A percentile compares a stretch with the other conserved stretches of the same genome.
Conservation (phyloP, 2,888 invertebrate genomes). For the Drosophila neotestacea region DNA sequence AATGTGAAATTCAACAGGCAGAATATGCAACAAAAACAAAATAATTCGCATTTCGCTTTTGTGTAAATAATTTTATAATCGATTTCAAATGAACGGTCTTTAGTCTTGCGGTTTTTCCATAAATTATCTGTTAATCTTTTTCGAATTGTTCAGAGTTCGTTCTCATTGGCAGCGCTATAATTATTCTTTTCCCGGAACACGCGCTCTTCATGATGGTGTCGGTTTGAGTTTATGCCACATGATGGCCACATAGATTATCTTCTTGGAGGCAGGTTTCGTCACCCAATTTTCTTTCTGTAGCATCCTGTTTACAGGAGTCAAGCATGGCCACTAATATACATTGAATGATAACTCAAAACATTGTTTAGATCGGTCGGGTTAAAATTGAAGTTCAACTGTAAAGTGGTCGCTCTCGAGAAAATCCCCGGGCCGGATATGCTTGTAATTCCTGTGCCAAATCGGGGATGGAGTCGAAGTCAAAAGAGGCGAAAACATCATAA, state of each 20-base stretch:
- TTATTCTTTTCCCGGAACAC: slow-evolving; percentile 26
- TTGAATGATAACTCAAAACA: slow-evolving; percentile 55
- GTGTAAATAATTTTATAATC: slow-evolving; percentile 53
- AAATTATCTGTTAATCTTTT: slow-evolving; percentile 61
- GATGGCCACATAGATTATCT: slow-evolving; percentile 14
- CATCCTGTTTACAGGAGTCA: slow-evolving; percentile 74
- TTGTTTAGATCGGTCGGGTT: slow-evolving; percentile 32
- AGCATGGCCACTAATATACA: slow-evolving; percentile 2
- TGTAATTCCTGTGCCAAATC: slow-evolving; percentile 59
- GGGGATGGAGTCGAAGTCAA: slow-evolving; percentile 53
- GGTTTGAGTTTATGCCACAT: slow-evolving; percentile 11
- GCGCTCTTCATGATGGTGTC: not conserved
- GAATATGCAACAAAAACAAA: slow-evolving; percentile 15
- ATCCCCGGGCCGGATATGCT: slow-evolving; percentile 69
- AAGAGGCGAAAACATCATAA: slow-evolving; percentile 70
- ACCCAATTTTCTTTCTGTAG: slow-evolving; percentile 47
- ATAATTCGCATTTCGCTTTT: slow-evolving; percentile 25
- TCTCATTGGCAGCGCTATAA: slow-evolving; percentile 15
- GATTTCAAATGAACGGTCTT: slow-evolving; percentile 54
- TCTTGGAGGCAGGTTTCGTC: slow-evolving; percentile 36
- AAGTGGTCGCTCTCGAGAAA: slow-evolving; percentile 49
- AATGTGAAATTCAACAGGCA: slow-evolving; percentile 64
- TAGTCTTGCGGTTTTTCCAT: slow-evolving; percentile 39
- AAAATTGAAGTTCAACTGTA: slow-evolving; percentile 14
- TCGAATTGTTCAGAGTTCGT: slow-evolving; percentile 41